phyloP scores from a whole-genome alignment of 2,888 invertebrate genomes.

The Leptothorax acervorum region DNA sequence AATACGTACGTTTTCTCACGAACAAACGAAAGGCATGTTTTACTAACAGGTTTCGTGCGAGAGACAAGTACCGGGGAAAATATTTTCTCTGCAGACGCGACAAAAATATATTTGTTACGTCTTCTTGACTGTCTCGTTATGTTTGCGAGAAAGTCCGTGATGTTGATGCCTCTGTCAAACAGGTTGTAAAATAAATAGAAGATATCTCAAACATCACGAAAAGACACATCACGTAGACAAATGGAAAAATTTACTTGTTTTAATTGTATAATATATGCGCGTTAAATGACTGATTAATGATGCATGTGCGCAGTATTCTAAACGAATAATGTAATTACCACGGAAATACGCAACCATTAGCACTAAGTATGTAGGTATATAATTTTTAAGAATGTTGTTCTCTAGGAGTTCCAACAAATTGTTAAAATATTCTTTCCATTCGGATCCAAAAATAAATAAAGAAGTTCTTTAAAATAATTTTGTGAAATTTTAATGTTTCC shows the following conservation, averaged over 20 bases:
- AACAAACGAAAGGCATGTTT: constrained; percentile 9
- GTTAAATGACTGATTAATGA: background rate
- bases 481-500: background rate
- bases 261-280: background rate
- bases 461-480: background rate
- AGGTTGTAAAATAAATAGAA: constrained; percentile 36
- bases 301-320: too few species aligned
- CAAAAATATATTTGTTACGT: constrained; percentile 10
- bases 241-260: background rate
- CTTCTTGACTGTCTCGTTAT: constrained; percentile 16
- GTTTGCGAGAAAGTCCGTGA: constrained; percentile 33
- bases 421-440: background rate
- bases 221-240: background rate
- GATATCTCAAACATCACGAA: background rate
- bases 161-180: background rate
- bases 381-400: background rate
- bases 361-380: background rate
- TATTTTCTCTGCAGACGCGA: constrained; percentile 42
- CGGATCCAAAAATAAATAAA: background rate
- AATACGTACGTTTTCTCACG: constrained; percentile 4
- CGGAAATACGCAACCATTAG: background rate
- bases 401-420: background rate
- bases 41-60: background rate
- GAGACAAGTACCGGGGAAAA: constrained; percentile 12
- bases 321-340: background rate